Conservation (phyloP, 2,113 vertebrate genomes). For the Gobio gobio region DNA sequence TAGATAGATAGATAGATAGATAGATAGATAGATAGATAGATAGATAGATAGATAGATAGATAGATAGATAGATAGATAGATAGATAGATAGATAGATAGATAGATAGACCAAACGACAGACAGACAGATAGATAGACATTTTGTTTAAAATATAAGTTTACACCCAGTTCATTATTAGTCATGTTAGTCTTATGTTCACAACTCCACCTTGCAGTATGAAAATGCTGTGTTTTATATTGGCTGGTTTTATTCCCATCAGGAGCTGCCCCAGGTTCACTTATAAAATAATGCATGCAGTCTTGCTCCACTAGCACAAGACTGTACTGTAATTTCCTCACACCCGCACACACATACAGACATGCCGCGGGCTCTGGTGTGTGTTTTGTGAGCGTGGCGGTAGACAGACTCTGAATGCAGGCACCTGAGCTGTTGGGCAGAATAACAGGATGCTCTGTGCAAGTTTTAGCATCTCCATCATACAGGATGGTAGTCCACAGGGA, state of each 20-base stretch:
- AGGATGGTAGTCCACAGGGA: slow-evolving; percentile 29
- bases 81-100: too few relatives aligned
- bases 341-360: background rate
- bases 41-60: too few relatives aligned
- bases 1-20: too few relatives aligned
- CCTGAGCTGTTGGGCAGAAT: slow-evolving; percentile 48
- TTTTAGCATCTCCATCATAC: slow-evolving; percentile 51
- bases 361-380: slow-evolving; percentile 60
- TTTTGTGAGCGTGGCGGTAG: slow-evolving; percentile 61
- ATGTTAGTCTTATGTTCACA: too few relatives aligned
- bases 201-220: slow-evolving; percentile 31
- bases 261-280: slow-evolving; percentile 60
- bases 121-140: too few relatives aligned
- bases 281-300: slow-evolving; percentile 67
- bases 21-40: too few relatives aligned
- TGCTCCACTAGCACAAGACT: slow-evolving; percentile 60
- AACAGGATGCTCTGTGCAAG: slow-evolving; percentile 57
- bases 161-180: background rate
- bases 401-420: slow-evolving; percentile 51
- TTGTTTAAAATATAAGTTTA: too few relatives aligned
- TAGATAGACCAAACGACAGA: too few relatives aligned
- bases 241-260: slow-evolving; percentile 59
- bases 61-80: too few relatives aligned
- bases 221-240: slow-evolving; percentile 64
- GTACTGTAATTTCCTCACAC: slow-evolving; percentile 63